Percentiles rank a stretch among this genome's conserved stretches.
phyloP scores from a whole-genome alignment of 2,113 vertebrate genomes.

The Sisor rabdophorus region DNA sequence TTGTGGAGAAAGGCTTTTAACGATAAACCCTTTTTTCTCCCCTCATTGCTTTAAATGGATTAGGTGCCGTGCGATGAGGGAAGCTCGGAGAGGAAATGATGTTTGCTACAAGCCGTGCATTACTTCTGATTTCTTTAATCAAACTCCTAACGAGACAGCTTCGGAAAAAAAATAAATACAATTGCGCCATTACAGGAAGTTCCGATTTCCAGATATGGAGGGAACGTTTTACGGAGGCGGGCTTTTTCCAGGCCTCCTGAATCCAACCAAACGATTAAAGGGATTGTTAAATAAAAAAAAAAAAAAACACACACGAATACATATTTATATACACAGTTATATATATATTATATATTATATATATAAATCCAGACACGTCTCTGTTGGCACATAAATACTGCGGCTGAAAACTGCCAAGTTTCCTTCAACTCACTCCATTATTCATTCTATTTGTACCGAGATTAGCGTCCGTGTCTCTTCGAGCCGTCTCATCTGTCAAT shows the following conservation, averaged over 20 bases:
- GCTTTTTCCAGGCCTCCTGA: slow-evolving; percentile 10
- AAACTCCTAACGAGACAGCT: slow-evolving; percentile 42
- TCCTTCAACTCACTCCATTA: slow-evolving; percentile 50
- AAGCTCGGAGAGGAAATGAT: slow-evolving; percentile 43
- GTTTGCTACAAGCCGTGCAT: slow-evolving; percentile 41
- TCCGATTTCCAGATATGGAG: slow-evolving; percentile 28
- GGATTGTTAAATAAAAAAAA: slow-evolving; percentile 1
- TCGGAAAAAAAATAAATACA: slow-evolving; percentile 29
- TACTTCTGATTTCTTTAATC: slow-evolving; percentile 46
- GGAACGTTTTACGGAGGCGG: background rate
- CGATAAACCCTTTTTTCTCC: slow-evolving; percentile 40
- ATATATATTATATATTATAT: background rate
- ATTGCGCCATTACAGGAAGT: slow-evolving; percentile 40
- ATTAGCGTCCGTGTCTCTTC: slow-evolving; percentile 26
- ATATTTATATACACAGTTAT: background rate
- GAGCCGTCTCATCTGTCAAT: slow-evolving; percentile 37
- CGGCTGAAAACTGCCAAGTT: slow-evolving; percentile 63
- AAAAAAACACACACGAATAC: background rate
- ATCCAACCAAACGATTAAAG: background rate
- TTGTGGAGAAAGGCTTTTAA: slow-evolving; percentile 53
- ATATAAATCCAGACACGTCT: background rate
- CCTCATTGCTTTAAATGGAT: slow-evolving; percentile 45
- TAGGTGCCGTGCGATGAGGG: slow-evolving; percentile 42
- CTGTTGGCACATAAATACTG: slow-evolving; percentile 10
- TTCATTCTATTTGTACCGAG: slow-evolving; percentile 33